Conservation (phyloP, 2,113 vertebrate genomes). For the Dolichotis patagonum region DNA sequence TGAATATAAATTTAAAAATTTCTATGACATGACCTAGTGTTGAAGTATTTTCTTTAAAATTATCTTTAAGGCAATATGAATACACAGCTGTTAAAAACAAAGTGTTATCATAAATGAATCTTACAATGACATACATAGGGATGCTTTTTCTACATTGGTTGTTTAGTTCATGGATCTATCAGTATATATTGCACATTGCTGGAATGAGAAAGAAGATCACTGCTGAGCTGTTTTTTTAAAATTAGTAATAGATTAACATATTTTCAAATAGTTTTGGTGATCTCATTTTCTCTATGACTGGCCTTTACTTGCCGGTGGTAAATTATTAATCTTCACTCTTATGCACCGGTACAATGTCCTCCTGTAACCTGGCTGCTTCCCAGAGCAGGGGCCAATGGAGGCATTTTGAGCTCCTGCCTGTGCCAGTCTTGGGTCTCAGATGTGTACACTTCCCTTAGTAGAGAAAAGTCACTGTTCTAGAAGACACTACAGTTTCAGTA, state of each 20-base stretch:
- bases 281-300: background rate
- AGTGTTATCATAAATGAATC: background rate
- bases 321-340: background rate
- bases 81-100: background rate
- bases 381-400: too few relatives aligned
- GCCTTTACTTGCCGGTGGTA: background rate
- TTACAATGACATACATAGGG: background rate
- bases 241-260: background rate
- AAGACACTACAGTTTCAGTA: background rate
- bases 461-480: background rate
- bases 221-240: background rate
- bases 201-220: background rate
- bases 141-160: background rate
- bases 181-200: background rate
- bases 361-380: rapidly evolving
- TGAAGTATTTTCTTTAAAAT: slow-evolving; percentile 36
- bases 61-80: background rate
- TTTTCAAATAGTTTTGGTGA: background rate
- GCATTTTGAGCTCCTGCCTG: background rate
- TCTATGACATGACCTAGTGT: background rate
- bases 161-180: background rate
- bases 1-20: slow-evolving; percentile 41
- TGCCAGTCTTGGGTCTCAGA: background rate
- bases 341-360: rapidly evolving
- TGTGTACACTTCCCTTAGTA: background rate